A percentile compares a stretch with the other conserved stretches of the same genome.
Evolutionary conservation across 2,113 vertebrate genomes (phyloP).

Genomic region (Balaenoptera acutorostrata): DNA sequence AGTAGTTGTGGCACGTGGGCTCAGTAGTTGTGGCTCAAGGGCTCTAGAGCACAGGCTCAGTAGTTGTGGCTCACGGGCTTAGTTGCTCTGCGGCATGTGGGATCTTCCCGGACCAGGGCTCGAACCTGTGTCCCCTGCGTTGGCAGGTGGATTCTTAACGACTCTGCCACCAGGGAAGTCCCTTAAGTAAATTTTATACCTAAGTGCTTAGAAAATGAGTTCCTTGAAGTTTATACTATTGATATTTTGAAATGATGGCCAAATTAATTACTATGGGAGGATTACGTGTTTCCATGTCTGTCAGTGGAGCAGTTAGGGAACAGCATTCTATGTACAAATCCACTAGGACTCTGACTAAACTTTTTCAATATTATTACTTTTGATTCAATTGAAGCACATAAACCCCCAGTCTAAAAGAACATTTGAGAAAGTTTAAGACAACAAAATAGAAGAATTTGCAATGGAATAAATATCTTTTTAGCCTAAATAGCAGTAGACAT

Average conservation of each 20-base stretch:
- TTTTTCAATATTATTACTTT: background rate
- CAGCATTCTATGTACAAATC: background rate
- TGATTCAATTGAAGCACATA: background rate
- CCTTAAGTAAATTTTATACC: background rate
- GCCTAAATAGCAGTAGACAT: slow-evolving; percentile 31
- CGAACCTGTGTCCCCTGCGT: no score
- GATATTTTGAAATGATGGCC: background rate
- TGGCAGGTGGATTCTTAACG: no score
- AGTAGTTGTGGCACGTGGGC: no score
- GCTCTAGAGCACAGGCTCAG: no score
- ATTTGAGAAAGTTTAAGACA: slow-evolving; percentile 48
- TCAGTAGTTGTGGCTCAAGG: no score
- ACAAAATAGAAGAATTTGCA: background rate
- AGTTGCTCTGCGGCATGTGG: no score
- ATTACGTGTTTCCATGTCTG: rapidly evolving
- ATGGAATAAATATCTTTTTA: slow-evolving; percentile 35
- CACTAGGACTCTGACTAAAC: background rate
- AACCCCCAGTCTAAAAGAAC: background rate
- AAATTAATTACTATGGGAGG: rapidly evolving
- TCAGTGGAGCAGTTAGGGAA: rapidly evolving
- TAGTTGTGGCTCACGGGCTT: no score
- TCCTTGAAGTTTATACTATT: background rate
- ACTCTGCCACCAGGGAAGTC: no score
- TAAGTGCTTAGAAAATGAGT: background rate
- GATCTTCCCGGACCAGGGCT: no score